Evolutionary conservation across 2,797 vertebrate genomes (phyloP), one percentile per base, ranked within the genome.

Genomic region (Helicolenus hilgendorfi): DNA sequence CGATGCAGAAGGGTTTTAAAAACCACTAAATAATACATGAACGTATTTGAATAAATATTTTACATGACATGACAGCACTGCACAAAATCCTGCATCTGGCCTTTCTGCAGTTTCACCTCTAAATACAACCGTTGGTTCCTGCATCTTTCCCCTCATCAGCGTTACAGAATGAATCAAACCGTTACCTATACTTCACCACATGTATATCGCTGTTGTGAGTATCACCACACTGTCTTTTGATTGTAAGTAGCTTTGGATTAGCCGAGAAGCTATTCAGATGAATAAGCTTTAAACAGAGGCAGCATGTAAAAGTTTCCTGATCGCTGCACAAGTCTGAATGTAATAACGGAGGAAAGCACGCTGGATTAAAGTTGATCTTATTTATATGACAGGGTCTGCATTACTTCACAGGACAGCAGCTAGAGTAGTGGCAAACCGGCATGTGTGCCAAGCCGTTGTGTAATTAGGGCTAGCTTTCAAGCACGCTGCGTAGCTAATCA

Each of bases 381-480:
- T 27, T n/a, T 53, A 22, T 55, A 80, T 65, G 29, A 82, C 41
- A 24, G 73, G 2, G 24, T 68, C 72, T 72, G 77, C 86, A 62
- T 93, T 38, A 73, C 74, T 84, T 63, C 83, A 79, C 83, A 82
- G 79, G 84, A 77, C 81, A 58, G 69, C 49, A 84, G 58, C 77
- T 10, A 33, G 55, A 65, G 86, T 82, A 56, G 36, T 70, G 77
- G 88, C 84, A 89, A 92, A 74, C 33, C 88, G 85, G 80, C 83
- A 77, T 78, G 89, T 85, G 88, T 85, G 79, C 79, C 27, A 53
- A 85, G 86, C 83, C 68, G 60, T 90, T 92, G 95, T 89, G 90
- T 94, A 92, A 94, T 96, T 95, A 95, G 89, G 83, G 85, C 77
- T 92, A 94, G 92, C 96, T 85, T 95, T 74, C 77, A 81, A 87